These are phyloP conservation scores for Acromyrmex heyeri DNA, from an alignment of 1,140 invertebrate species.

Conservation along the genomic window DNA sequence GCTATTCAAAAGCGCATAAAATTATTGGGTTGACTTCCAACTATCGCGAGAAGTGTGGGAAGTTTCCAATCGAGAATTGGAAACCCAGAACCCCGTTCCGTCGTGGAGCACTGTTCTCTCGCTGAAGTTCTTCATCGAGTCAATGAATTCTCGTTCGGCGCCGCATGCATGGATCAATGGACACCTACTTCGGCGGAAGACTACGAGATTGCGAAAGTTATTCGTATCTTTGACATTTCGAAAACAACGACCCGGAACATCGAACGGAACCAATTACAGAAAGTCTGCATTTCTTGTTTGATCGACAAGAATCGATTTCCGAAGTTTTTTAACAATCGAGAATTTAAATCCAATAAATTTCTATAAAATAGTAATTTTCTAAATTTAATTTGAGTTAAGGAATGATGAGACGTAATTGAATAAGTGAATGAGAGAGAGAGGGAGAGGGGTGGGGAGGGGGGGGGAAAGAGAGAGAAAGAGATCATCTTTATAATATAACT, in stretches of 20 bases:
- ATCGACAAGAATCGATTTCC: conserved; percentile 9
- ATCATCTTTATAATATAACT: neutral
- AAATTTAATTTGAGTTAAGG: too few relatives aligned
- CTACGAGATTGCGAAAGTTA: conserved; percentile 59
- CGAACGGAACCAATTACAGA: conserved; percentile 46
- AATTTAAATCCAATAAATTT: conserved; percentile 4
- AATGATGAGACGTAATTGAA: too few relatives aligned
- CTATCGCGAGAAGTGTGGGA: conserved; percentile 30
- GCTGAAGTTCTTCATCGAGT: conserved; percentile 48
- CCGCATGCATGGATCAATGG: conserved; percentile 44
- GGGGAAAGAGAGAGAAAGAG: neutral
- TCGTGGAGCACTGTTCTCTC: conserved; percentile 1
- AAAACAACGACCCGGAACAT: conserved; percentile 51
- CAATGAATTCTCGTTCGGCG: conserved; percentile 47
- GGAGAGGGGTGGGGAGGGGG: too few relatives aligned
- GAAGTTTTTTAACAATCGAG: neutral
- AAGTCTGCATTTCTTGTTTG: neutral
- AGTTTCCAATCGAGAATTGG: conserved; percentile 49
- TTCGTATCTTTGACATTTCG: conserved; percentile 59
- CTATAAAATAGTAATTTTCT: neutral
- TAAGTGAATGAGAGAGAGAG: neutral
- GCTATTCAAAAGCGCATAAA: conserved; percentile 38
- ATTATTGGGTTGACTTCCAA: conserved; percentile 27
- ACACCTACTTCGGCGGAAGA: conserved; percentile 30
- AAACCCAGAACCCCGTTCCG: conserved; percentile 30